phyloP scores from a whole-genome alignment of 2,888 invertebrate species.

The Ceraclea dissimilis region DNA sequence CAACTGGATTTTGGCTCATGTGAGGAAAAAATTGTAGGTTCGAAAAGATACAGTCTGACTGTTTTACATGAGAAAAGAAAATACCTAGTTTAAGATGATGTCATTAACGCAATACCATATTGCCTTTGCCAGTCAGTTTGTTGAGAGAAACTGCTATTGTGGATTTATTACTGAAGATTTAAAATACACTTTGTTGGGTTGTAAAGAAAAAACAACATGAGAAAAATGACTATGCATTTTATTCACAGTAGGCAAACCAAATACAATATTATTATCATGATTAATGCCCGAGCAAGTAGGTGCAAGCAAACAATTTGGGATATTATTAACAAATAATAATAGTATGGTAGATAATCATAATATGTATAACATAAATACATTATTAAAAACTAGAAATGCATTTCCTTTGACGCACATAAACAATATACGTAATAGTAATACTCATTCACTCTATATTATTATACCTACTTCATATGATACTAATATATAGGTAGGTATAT shows the following conservation, averaged over 20 bases:
- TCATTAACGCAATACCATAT: no score
- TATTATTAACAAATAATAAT: conserved; percentile 23
- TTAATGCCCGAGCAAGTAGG: conserved; percentile 20
- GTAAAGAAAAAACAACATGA: conserved; percentile 27
- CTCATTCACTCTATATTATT: not conserved
- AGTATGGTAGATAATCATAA: not conserved
- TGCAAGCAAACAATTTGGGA: conserved; percentile 24
- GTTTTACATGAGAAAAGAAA: no score
- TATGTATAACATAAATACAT: not conserved
- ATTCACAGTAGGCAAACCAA: conserved; percentile 38
- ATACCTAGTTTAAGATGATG: no score
- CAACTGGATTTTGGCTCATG: no score
- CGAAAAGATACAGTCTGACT: no score
- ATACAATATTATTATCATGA: conserved; percentile 21
- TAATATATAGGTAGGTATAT: no score
- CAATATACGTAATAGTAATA: conserved; percentile 10
- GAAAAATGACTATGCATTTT: conserved; percentile 41
- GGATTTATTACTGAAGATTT: no score
- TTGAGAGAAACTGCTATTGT: no score
- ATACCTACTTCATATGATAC: not conserved
- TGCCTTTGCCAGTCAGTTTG: no score
- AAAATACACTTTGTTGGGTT: no score
- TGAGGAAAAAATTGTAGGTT: no score
- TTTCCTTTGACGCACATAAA: conserved; percentile 15
- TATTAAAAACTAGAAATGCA: conserved; percentile 25